Percentiles rank a stretch among this genome's conserved stretches.
Conservation (phyloP, 2,797 vertebrate species). For the Gambusia yucatana region DNA sequence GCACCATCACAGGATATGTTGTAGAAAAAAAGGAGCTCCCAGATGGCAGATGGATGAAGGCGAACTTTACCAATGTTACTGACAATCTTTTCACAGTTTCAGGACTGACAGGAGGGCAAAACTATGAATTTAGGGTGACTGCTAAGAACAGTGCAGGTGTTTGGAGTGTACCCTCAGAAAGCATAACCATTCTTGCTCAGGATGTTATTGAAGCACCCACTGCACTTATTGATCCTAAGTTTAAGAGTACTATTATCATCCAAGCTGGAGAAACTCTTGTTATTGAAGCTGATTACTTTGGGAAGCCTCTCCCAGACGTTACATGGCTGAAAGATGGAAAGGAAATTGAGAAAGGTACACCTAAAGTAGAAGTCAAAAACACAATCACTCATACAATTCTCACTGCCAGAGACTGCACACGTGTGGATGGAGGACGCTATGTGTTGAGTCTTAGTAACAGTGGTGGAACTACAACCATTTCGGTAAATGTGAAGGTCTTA, state of each 20-base stretch:
- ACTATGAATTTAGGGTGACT: constrained; percentile 92
- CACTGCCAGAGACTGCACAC: constrained; percentile 80
- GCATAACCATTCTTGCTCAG: constrained; percentile 87
- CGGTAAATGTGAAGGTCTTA: constrained; percentile 90
- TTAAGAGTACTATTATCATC: constrained; percentile 81
- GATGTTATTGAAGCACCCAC: constrained; percentile 90
- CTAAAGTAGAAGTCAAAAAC: constrained; percentile 85
- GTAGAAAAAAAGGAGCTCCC: constrained; percentile 93
- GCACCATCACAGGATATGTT: constrained; percentile 90
- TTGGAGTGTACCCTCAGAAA: constrained; percentile 90
- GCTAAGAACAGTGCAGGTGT: constrained; percentile 93
- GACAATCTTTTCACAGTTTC: constrained; percentile 90
- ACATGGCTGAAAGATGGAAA: constrained; percentile 89
- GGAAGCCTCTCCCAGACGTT: constrained; percentile 92
- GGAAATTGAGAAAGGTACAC: constrained; percentile 88
- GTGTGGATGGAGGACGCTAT: constrained; percentile 91
- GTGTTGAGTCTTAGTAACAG: constrained; percentile 88
- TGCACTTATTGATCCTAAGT: constrained; percentile 89
- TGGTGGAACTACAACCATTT: constrained; percentile 90
- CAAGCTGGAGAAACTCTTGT: constrained; percentile 91
- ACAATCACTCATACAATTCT: constrained; percentile 91
- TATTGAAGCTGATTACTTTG: constrained; percentile 93
- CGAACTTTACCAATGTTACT: constrained; percentile 90
- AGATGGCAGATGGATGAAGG: constrained; percentile 94
- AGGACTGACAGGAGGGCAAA: constrained; percentile 88